Conservation (phyloP, 1,140 invertebrate genomes). For the Anthonomus grandis region DNA sequence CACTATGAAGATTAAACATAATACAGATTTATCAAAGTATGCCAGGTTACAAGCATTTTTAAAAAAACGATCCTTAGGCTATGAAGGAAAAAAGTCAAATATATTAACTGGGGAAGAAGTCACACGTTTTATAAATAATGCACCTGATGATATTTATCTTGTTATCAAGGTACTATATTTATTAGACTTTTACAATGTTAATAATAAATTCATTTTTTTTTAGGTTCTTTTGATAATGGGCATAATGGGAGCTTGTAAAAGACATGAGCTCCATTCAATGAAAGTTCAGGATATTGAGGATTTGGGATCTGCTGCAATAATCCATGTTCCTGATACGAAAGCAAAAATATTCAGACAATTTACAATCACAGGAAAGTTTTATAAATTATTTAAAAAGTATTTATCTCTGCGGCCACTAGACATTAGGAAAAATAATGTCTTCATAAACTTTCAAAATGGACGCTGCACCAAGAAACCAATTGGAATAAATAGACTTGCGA, state of each 20-base stretch:
- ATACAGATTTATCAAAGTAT: slow-evolving; percentile 26
- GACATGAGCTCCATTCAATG: slow-evolving; percentile 12
- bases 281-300: slow-evolving; percentile 17
- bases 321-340: slow-evolving; percentile 16
- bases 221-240: slow-evolving; percentile 28
- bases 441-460: slow-evolving; percentile 36
- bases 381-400: slow-evolving; percentile 1
- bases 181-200: too few relatives aligned
- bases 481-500: slow-evolving; percentile 37
- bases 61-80: slow-evolving; percentile 23
- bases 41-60: slow-evolving; percentile 16
- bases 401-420: not conserved
- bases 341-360: slow-evolving; percentile 20
- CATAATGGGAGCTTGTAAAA: slow-evolving; percentile 21
- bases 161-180: slow-evolving; percentile 27
- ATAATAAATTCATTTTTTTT: slow-evolving; percentile 29
- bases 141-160: slow-evolving; percentile 30
- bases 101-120: slow-evolving; percentile 26
- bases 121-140: slow-evolving; percentile 24
- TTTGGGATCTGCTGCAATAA: slow-evolving; percentile 5
- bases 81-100: slow-evolving; percentile 29
- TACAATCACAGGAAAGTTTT: slow-evolving; percentile 19
- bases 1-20: slow-evolving; percentile 27
- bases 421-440: too few relatives aligned
- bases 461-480: slow-evolving; percentile 38